phyloP scores from a whole-genome alignment of 2,113 vertebrate genomes.

The Aegotheles bennettii region DNA sequence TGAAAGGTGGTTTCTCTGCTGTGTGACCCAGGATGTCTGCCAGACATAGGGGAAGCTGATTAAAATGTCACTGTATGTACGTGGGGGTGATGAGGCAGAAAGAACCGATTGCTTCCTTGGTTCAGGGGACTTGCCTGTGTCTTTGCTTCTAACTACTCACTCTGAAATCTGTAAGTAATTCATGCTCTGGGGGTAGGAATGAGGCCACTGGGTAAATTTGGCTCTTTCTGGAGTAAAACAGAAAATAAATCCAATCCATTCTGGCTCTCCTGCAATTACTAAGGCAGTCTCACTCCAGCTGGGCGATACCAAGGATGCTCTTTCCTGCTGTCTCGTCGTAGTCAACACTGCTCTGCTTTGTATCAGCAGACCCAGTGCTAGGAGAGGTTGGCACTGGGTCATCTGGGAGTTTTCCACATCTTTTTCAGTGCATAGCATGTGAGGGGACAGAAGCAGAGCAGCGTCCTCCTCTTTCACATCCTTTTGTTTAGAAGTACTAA shows the following conservation, averaged over 20 bases:
- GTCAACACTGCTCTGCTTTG: accelerated
- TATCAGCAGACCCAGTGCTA: neutral
- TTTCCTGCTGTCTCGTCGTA: neutral
- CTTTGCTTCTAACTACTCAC: neutral
- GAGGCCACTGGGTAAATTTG: neutral
- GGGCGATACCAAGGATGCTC: neutral
- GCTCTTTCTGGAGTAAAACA: neutral
- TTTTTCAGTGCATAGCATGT: neutral
- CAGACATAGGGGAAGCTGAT: constrained; percentile 5
- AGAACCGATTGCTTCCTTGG: neutral
- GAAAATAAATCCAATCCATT: constrained; percentile 4
- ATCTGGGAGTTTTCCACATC: neutral
- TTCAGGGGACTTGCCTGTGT: neutral
- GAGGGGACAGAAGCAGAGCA: neutral
- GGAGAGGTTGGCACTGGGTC: neutral
- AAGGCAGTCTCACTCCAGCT: neutral
- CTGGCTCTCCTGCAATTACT: neutral
- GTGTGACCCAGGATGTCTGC: neutral
- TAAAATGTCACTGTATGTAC: constrained; percentile 37
- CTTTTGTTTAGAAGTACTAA: neutral
- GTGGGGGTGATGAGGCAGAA: constrained; percentile 9
- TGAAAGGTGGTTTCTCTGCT: neutral
- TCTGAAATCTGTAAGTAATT: neutral
- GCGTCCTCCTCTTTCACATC: neutral
- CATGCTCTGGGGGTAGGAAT: neutral